phyloP scores from a whole-genome alignment of 2,797 vertebrate genomes.

The Myotis myotis region DNA sequence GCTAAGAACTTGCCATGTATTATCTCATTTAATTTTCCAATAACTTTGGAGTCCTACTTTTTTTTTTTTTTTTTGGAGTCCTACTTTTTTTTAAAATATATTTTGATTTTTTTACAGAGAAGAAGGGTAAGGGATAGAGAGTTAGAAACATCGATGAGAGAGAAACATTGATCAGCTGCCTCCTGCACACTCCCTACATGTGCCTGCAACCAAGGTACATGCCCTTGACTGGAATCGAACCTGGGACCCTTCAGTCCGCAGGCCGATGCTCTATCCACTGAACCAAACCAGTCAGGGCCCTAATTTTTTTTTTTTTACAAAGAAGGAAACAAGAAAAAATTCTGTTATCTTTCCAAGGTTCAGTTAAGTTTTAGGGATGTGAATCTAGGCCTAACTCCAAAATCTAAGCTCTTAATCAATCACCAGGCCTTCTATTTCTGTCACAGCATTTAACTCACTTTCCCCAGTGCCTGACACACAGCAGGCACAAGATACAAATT shows the following conservation, averaged over 20 bases:
- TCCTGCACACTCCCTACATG: too few relatives aligned
- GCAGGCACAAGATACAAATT: not conserved
- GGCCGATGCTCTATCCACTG: too few relatives aligned
- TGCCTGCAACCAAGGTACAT: too few relatives aligned
- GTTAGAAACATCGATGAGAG: too few relatives aligned
- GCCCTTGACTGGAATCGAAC: too few relatives aligned
- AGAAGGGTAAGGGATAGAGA: too few relatives aligned
- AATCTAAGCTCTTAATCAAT: slow-evolving; percentile 27
- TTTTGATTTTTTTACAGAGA: too few relatives aligned
- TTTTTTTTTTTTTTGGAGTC: not conserved
- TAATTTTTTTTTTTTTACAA: not conserved
- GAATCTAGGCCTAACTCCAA: slow-evolving; percentile 11
- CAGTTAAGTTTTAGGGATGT: not conserved
- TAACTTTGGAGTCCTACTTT: not conserved
- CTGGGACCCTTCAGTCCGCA: too few relatives aligned
- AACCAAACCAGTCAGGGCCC: too few relatives aligned
- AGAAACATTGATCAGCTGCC: too few relatives aligned
- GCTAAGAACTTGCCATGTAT: not conserved
- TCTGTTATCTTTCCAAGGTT: not conserved
- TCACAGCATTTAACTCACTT: not conserved
- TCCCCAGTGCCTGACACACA: not conserved
- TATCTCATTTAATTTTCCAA: slow-evolving; percentile 39
- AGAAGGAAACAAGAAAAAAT: slow-evolving; percentile 11
- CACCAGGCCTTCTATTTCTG: not conserved
- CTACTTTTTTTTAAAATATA: not conserved